These are phyloP conservation scores for Amphipyra tragopoginis DNA, from an alignment of 2,888 invertebrate genomes.

Conservation along the genomic window DNA sequence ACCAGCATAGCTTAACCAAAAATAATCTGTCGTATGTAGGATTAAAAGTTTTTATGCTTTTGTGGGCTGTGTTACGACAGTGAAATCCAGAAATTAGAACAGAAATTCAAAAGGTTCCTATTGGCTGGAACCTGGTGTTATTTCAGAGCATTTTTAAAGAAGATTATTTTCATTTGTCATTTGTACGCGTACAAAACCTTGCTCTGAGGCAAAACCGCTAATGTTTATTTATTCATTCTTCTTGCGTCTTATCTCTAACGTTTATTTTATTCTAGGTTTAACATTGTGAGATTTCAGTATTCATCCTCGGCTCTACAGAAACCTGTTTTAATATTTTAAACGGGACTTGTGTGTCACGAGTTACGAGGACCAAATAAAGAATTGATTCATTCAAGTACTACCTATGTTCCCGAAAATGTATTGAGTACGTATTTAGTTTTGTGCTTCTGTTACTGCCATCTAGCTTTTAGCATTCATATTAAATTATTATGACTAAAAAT, in stretches of 20 bases:
- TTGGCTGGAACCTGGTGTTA: neutral
- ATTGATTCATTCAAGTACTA: constrained; percentile 34
- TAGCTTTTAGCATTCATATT: no score
- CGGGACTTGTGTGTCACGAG: constrained; percentile 31
- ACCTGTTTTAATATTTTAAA: constrained; percentile 50
- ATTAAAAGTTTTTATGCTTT: neutral
- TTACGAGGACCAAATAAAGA: constrained; percentile 36
- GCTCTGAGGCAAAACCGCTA: neutral
- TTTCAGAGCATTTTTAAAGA: no score
- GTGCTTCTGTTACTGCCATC: neutral
- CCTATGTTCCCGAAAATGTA: constrained; percentile 11
- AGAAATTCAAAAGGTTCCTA: constrained; percentile 16
- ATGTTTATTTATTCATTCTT: constrained; percentile 33
- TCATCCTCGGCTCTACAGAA: constrained; percentile 25
- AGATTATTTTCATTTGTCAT: no score
- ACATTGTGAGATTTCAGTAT: constrained; percentile 32
- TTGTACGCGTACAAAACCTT: neutral
- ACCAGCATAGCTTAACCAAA: constrained; percentile 3
- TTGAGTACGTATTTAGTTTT: constrained; percentile 4
- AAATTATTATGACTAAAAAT: no score
- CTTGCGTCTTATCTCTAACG: constrained; percentile 27
- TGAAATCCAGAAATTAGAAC: neutral
- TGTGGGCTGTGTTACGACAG: neutral
- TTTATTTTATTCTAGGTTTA: constrained; percentile 42
- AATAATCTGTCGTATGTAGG: constrained; percentile 20